These are phyloP conservation scores for Styela plicata DNA, from an alignment of 23 tunicate genomes.

Conservation along the genomic window DNA sequence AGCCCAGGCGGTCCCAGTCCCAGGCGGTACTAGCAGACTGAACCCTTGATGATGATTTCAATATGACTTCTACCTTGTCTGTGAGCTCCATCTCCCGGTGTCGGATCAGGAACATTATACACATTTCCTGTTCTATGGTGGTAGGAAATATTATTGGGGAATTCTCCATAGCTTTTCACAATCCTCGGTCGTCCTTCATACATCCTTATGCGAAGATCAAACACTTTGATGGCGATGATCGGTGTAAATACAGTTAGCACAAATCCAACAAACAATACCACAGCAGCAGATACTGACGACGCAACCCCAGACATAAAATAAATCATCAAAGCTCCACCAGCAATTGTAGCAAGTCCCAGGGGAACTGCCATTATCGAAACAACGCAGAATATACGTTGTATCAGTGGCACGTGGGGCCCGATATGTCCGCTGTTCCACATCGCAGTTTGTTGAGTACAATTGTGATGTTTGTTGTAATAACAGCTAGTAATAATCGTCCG, in stretches of 20 bases:
- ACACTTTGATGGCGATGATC: neutral
- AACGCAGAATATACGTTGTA: constrained; percentile 2
- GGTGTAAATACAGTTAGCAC: neutral
- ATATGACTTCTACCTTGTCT: neutral
- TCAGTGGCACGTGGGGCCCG: neutral
- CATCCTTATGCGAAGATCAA: neutral
- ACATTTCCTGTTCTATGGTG: neutral
- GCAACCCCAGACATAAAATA: neutral
- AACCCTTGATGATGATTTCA: too few species aligned
- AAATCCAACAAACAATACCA: neutral
- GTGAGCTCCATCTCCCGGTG: neutral
- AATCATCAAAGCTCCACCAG: constrained; percentile 1
- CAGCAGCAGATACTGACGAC: neutral
- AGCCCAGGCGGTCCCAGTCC: too few species aligned
- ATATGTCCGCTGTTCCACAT: neutral
- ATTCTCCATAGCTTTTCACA: neutral
- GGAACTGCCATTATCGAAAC: constrained; percentile 7
- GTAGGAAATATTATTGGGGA: neutral
- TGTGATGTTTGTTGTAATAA: too few species aligned
- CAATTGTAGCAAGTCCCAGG: constrained; percentile 3
- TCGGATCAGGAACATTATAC: neutral
- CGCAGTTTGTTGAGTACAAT: too few species aligned
- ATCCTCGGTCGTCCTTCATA: neutral
- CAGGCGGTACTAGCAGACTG: too few species aligned
- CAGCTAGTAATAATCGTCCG: too few species aligned